A percentile compares a stretch with the other conserved stretches of the same genome.
Conservation (phyloP, 2,888 invertebrate genomes). For the Campaea margaritaria region DNA sequence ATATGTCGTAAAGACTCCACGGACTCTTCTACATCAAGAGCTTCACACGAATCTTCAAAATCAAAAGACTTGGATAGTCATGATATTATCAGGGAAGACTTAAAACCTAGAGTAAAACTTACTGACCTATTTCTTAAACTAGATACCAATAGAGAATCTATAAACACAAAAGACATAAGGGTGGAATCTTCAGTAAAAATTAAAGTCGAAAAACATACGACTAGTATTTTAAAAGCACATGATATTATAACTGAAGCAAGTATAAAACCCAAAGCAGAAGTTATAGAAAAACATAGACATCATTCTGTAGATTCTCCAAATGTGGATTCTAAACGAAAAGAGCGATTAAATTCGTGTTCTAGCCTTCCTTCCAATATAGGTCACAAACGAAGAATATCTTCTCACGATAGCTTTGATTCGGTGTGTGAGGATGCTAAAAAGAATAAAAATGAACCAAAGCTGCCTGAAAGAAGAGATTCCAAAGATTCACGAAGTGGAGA, state of each 20-base stretch:
- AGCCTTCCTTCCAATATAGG: slow-evolving; percentile 87
- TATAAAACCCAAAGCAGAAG: slow-evolving; percentile 64
- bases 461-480: slow-evolving; percentile 88
- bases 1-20: slow-evolving; percentile 80
- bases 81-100: slow-evolving; percentile 74
- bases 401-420: slow-evolving; percentile 88
- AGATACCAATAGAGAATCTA: slow-evolving; percentile 77
- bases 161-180: slow-evolving; percentile 46
- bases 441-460: slow-evolving; percentile 83
- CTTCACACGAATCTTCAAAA: slow-evolving; percentile 76
- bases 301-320: slow-evolving; percentile 79
- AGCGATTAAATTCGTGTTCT: slow-evolving; percentile 85
- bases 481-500: slow-evolving; percentile 85
- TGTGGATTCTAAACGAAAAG: slow-evolving; percentile 83
- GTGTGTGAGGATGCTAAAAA: slow-evolving; percentile 87
- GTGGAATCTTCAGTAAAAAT: slow-evolving; percentile 52
- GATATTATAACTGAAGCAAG: slow-evolving; percentile 46
- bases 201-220: slow-evolving; percentile 74
- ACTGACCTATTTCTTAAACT: slow-evolving; percentile 80
- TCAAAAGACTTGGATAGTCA: slow-evolving; percentile 67
- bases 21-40: slow-evolving; percentile 77
- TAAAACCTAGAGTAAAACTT: slow-evolving; percentile 65
- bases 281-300: slow-evolving; percentile 76
- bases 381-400: slow-evolving; percentile 90
- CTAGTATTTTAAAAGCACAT: slow-evolving; percentile 36